Evolutionary conservation across 2,797 vertebrate genomes (phyloP).

Genomic region (Peromyscus eremicus): DNA sequence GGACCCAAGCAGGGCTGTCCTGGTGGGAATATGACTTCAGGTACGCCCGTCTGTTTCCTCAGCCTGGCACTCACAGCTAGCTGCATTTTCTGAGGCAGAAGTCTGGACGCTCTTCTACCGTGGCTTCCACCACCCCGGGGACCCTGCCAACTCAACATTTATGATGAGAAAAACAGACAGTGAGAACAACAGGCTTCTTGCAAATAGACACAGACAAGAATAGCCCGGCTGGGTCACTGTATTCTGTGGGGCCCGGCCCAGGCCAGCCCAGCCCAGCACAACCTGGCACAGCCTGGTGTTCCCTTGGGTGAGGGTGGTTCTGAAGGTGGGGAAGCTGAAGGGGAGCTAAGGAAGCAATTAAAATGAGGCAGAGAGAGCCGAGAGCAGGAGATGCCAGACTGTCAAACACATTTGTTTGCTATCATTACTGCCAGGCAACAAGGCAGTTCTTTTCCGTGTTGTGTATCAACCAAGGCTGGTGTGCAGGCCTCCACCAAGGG

Average conservation of each 20-base stretch:
- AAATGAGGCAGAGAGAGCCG: constrained; percentile 62
- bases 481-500: constrained; percentile 64
- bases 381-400: constrained; percentile 74
- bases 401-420: constrained; percentile 78
- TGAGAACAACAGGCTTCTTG: constrained; percentile 76
- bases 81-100: constrained; percentile 19
- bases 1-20: background rate
- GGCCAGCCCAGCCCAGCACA: constrained; percentile 21
- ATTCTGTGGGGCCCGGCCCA: constrained; percentile 51
- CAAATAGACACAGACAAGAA: constrained; percentile 78
- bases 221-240: constrained; percentile 45
- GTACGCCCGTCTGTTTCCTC: background rate
- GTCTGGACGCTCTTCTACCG: constrained; percentile 41
- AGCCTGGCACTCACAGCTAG: background rate
- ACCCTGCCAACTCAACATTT: constrained; percentile 71
- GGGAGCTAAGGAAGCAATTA: constrained; percentile 75
- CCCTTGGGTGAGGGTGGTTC: constrained; percentile 74
- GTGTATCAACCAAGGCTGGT: constrained; percentile 72
- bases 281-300: constrained; percentile 62
- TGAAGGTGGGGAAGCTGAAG: constrained; percentile 68
- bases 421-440: constrained; percentile 80
- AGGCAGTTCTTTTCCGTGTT: constrained; percentile 70
- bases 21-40: background rate
- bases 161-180: constrained; percentile 76
- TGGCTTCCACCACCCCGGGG: constrained; percentile 48